Evolutionary conservation across 2,797 vertebrate genomes (phyloP).

Genomic region (Apogon talboti): DNA sequence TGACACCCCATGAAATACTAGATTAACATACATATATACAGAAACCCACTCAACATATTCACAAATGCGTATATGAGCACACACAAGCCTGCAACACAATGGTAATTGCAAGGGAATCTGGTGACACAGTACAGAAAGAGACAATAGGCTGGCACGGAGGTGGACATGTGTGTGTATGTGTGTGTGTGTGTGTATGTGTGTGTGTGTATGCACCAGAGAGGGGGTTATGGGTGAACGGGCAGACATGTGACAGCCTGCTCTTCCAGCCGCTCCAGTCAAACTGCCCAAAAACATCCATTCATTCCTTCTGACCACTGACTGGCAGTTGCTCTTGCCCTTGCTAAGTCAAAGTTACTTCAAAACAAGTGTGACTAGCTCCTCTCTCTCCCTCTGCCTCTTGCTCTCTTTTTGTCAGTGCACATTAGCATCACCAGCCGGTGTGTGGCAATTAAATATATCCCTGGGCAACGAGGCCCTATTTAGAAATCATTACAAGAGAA

Average conservation of each 20-base stretch:
- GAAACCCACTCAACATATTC: slow-evolving; percentile 6
- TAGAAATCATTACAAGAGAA: slow-evolving; percentile 84
- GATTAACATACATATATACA: slow-evolving; percentile 29
- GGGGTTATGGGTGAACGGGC: slow-evolving; percentile 3
- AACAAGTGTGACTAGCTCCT: slow-evolving; percentile 58
- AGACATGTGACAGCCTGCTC: slow-evolving; percentile 33
- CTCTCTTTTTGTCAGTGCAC: slow-evolving; percentile 74
- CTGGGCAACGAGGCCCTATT: slow-evolving; percentile 80
- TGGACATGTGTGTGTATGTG: slow-evolving; percentile 4
- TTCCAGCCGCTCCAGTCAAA: neutral
- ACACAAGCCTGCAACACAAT: slow-evolving; percentile 6
- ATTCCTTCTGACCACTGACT: slow-evolving; percentile 29
- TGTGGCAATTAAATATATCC: slow-evolving; percentile 83
- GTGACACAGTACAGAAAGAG: slow-evolving; percentile 10
- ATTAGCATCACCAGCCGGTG: slow-evolving; percentile 82
- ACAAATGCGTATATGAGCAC: neutral
- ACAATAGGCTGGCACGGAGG: slow-evolving; percentile 31
- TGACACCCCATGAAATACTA: slow-evolving; percentile 60
- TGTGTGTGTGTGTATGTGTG: slow-evolving; percentile 22
- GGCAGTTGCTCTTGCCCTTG: slow-evolving; percentile 60
- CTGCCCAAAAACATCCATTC: neutral
- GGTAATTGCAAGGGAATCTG: slow-evolving; percentile 21
- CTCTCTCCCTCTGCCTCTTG: slow-evolving; percentile 35
- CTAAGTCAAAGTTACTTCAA: slow-evolving; percentile 64
- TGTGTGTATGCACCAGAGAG: too few relatives aligned